A percentile compares a stretch with the other conserved stretches of the same genome.
phyloP scores from a whole-genome alignment of 2,888 invertebrate species.

The Drosophila eohydei region DNA sequence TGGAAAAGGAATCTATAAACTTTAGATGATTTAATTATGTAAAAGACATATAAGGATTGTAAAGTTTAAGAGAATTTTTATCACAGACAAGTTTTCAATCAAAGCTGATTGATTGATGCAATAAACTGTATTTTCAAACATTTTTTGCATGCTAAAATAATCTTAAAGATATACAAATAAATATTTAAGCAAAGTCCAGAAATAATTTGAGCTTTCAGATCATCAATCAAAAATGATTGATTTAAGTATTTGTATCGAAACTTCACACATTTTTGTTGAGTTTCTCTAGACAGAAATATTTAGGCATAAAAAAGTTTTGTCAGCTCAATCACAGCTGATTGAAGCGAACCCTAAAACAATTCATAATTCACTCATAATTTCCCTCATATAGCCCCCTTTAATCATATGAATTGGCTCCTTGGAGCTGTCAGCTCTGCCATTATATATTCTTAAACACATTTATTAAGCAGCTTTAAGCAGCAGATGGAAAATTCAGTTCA shows the following conservation, averaged over 20 bases:
- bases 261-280: neutral
- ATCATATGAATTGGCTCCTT: constrained; percentile 12
- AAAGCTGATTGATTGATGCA: too few relatives aligned
- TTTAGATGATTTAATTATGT: too few relatives aligned
- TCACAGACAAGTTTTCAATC: too few relatives aligned
- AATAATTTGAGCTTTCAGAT: neutral
- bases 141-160: too few relatives aligned
- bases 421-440: constrained; percentile 55
- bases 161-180: too few relatives aligned
- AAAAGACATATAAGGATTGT: too few relatives aligned
- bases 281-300: neutral
- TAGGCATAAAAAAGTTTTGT: neutral
- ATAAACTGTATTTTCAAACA: too few relatives aligned
- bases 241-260: neutral
- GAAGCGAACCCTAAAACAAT: neutral
- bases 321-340: neutral
- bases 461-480: constrained; percentile 53
- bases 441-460: constrained; percentile 64
- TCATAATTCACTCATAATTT: neutral
- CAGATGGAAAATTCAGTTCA: constrained; percentile 23
- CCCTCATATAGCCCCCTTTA: neutral
- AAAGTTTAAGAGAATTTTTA: too few relatives aligned
- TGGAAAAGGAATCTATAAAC: too few relatives aligned
- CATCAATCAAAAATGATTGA: neutral
- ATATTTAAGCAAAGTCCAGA: neutral